Base-by-base conservation (phyloP, 2,888 invertebrate genomes). In the Tricholauxania praeusta region DNA sequence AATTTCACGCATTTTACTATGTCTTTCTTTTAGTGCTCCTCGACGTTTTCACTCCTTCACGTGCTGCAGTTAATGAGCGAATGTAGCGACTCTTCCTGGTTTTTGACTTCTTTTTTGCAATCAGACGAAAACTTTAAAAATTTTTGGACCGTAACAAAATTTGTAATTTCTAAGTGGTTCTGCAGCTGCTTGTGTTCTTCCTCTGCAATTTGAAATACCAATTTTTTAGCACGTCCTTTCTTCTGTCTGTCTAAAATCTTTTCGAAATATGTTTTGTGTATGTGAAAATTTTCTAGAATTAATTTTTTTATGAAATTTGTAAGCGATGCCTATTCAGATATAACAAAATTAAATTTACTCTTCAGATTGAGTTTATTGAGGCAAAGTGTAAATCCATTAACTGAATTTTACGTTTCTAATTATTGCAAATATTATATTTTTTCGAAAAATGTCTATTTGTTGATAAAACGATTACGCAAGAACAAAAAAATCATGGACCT, bases 1-100 rank as follows among this genome's bases (percentile, higher is more conserved):
- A 88, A 97, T 97, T 92, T 97, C 97, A 89, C 97, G 93, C 97
- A 97, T 97, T 89, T 91, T 92, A 22, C 66, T 4, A 32, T 63
- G 6, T 47, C 63, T 8, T 15, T 28, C 53, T 60, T 19, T 53
- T 15, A 32, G 32, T 39, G 39, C 39, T 53, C 53, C n/a, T 53
- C 10, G 10, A 39, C 49, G 57, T 28, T 10, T 60, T 51, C 22
- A 12, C 39, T 12, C 53, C 53, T 12, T 51, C 28, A 14, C 15
- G 52, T 52, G 12, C 32, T 12, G 19, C 52, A 17, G 62, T 62
- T 17, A 63, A 17, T 12, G 22, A 19, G 12, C 1, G 64, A 48
- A 48, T 28, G 28, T 28, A 28, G 28, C 28, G 28, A 28, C 28
- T 28, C 39, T 39, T 48, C 48, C 19, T 53, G 39, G 39, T 39